Evolutionary conservation across 1,140 invertebrate genomes (phyloP).

Genomic region (Drosophila lowei): DNA sequence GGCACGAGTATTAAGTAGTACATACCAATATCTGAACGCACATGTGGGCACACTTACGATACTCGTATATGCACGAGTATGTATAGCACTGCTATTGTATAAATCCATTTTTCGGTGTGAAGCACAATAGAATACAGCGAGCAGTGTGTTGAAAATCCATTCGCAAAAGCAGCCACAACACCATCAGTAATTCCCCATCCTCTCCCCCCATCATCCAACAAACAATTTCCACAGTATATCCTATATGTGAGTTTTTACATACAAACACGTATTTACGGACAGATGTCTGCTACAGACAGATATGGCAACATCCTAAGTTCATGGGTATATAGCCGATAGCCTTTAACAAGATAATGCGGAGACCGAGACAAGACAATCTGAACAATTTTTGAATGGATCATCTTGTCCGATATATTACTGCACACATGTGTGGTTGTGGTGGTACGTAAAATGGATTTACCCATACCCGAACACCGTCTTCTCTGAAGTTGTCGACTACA

Average conservation of each 20-base stretch:
- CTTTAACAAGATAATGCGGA: conserved; percentile 13
- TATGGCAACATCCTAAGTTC: no score
- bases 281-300: background rate
- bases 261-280: background rate
- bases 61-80: background rate
- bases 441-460: background rate
- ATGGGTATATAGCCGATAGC: background rate
- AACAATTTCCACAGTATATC: background rate
- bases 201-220: background rate
- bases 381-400: conserved; percentile 3
- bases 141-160: conserved; percentile 19
- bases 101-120: conserved; percentile 41
- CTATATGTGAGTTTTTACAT: background rate
- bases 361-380: conserved; percentile 16
- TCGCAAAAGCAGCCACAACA: conserved; percentile 6
- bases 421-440: background rate
- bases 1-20: no score
- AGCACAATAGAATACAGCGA: conserved; percentile 22
- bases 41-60: conserved; percentile 8
- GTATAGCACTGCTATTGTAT: conserved; percentile 49
- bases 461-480: background rate
- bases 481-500: no score
- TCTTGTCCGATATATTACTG: conserved; percentile 1
- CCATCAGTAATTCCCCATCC: background rate
- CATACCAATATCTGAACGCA: conserved; percentile 5